These are phyloP conservation scores for Garrulus glandarius DNA, from an alignment of 2,797 vertebrate species.

Conservation along the genomic window DNA sequence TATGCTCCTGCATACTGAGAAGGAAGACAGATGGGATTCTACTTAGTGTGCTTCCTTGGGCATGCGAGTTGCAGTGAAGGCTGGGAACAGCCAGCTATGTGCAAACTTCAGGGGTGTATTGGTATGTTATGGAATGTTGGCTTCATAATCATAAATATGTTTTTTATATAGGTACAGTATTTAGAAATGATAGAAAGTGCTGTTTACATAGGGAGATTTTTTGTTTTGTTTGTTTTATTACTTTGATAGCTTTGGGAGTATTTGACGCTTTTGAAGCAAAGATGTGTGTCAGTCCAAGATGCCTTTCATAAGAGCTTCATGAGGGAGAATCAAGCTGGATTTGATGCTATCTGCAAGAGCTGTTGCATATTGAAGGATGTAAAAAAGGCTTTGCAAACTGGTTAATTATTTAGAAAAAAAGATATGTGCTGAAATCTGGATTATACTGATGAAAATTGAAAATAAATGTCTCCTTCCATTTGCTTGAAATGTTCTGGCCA, in stretches of 20 bases:
- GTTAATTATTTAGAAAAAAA: background rate
- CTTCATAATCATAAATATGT: background rate
- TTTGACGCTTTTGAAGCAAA: background rate
- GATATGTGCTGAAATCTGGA: background rate
- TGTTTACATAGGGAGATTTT: background rate
- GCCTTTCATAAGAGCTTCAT: background rate
- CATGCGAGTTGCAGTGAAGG: background rate
- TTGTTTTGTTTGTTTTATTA: background rate
- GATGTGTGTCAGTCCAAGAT: background rate
- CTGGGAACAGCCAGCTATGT: background rate
- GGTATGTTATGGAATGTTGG: background rate
- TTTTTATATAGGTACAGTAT: background rate
- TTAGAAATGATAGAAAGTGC: background rate
- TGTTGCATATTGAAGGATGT: background rate
- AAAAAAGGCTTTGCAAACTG: background rate
- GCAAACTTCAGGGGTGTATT: background rate
- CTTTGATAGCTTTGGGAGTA: background rate
- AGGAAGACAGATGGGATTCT: background rate
- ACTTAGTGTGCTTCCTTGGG: background rate
- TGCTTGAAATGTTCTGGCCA: background rate
- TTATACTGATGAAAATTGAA: background rate
- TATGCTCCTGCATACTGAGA: background rate
- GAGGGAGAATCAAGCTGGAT: background rate
- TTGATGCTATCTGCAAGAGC: background rate
- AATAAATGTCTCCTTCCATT: background rate